phyloP scores from a whole-genome alignment of 1,140 invertebrate species.

The Spodoptera litura region DNA sequence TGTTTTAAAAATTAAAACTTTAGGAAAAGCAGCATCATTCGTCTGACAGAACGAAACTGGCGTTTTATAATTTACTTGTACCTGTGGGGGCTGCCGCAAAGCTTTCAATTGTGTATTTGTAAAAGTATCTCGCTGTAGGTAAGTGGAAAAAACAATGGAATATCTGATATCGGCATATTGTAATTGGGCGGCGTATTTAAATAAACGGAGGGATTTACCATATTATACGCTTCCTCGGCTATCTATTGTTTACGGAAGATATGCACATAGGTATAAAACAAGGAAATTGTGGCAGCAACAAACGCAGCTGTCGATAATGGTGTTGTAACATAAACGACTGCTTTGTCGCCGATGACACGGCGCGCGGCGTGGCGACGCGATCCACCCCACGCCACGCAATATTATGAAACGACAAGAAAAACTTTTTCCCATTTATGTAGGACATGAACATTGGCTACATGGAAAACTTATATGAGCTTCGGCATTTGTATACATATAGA shows the following conservation, averaged over 20 bases:
- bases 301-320: slow-evolving; percentile 46
- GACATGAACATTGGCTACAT: slow-evolving; percentile 15
- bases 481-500: background rate
- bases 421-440: slow-evolving; percentile 46
- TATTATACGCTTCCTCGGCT: background rate
- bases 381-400: slow-evolving; percentile 20
- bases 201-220: too few relatives aligned
- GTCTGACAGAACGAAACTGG: background rate
- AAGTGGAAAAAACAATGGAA: background rate
- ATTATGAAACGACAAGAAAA: slow-evolving; percentile 39
- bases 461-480: slow-evolving; percentile 17
- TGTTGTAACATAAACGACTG: slow-evolving; percentile 43
- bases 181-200: too few relatives aligned
- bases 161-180: background rate
- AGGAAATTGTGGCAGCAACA: slow-evolving; percentile 23
- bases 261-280: background rate
- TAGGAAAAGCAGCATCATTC: slow-evolving; percentile 10
- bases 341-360: slow-evolving; percentile 28
- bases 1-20: slow-evolving; percentile 18
- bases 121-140: background rate
- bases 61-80: slow-evolving; percentile 20
- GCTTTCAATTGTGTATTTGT: background rate
- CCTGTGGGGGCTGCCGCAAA: background rate
- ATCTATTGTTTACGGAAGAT: background rate
- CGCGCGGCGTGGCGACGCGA: background rate